Evolutionary conservation across 2,113 vertebrate species (phyloP).

Genomic region (Telmatochromis sp.): DNA sequence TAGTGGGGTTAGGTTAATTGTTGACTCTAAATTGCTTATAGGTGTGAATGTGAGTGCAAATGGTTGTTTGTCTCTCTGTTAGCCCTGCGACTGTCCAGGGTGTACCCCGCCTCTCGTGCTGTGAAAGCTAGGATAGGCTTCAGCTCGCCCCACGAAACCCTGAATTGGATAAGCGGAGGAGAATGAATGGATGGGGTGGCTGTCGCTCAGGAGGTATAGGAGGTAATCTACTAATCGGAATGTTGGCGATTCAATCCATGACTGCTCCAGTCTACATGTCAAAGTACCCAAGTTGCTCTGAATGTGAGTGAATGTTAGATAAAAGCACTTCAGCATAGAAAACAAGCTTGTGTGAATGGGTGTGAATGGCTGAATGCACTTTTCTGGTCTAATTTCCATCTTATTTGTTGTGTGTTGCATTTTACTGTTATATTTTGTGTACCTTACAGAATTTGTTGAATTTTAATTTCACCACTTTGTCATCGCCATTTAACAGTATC

Average conservation of each 20-base stretch:
- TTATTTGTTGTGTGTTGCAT: not conserved
- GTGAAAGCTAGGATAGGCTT: not conserved
- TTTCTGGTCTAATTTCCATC: not conserved
- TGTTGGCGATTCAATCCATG: not conserved
- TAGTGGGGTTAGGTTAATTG: not conserved
- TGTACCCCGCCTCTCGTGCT: not conserved
- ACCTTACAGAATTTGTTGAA: not conserved
- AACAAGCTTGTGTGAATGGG: not conserved
- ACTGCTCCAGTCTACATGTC: not conserved
- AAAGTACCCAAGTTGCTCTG: not conserved
- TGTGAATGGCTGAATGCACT: not conserved
- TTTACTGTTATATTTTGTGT: not conserved
- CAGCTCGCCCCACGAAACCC: not conserved
- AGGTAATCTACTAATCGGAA: not conserved
- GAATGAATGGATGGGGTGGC: not conserved
- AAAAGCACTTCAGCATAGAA: not conserved
- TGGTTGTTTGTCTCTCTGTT: not conserved
- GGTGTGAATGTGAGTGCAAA: not conserved
- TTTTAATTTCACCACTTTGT: not conserved
- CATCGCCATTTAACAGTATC: not conserved
- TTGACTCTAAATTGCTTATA: not conserved
- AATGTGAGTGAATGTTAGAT: not conserved
- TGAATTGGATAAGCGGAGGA: not conserved
- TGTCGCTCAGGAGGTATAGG: not conserved
- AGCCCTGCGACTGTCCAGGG: not conserved